Evolutionary conservation across 2,797 vertebrate species (phyloP).

Genomic region (Yasuhikotakia modesta): DNA sequence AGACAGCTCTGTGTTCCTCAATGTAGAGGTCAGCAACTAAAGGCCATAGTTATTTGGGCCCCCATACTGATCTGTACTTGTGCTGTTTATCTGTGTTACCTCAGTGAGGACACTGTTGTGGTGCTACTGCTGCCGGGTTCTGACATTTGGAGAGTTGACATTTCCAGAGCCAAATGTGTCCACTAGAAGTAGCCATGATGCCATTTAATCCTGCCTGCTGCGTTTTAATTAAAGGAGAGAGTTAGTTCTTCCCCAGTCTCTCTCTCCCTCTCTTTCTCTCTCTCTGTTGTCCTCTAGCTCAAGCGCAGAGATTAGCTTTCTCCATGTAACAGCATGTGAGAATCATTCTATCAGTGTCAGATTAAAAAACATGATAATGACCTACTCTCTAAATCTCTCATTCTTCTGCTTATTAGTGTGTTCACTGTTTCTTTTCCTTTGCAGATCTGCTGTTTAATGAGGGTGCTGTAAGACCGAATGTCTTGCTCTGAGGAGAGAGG

Average conservation of each 20-base stretch:
- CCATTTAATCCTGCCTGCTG: conserved; percentile 59
- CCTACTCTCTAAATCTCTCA: conserved; percentile 24
- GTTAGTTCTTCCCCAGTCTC: not conserved
- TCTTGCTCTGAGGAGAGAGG: conserved; percentile 29
- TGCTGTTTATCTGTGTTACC: not conserved
- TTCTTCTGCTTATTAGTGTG: conserved; percentile 55
- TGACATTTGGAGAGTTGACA: conserved; percentile 64
- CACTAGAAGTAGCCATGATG: conserved; percentile 48
- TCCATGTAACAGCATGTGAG: conserved; percentile 35
- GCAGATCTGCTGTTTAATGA: conserved; percentile 51
- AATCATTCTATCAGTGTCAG: conserved; percentile 47
- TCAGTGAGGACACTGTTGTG: not conserved
- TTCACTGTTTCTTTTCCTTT: conserved; percentile 49
- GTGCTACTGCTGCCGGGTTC: conserved; percentile 28
- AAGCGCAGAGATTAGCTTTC: conserved; percentile 32
- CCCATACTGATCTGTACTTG: not conserved
- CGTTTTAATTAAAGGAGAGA: conserved; percentile 57
- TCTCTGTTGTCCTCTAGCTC: conserved; percentile 8
- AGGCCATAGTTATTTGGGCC: not conserved
- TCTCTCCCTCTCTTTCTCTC: conserved; percentile 16
- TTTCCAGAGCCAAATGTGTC: conserved; percentile 56
- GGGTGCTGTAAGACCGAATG: conserved; percentile 5
- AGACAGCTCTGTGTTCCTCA: not conserved
- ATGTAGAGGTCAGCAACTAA: conserved; percentile 1
- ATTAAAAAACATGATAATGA: conserved; percentile 41